Percentiles rank a stretch among this genome's conserved stretches.
Conservation (phyloP, 1,140 invertebrate genomes). For the Sinella curviseta region DNA sequence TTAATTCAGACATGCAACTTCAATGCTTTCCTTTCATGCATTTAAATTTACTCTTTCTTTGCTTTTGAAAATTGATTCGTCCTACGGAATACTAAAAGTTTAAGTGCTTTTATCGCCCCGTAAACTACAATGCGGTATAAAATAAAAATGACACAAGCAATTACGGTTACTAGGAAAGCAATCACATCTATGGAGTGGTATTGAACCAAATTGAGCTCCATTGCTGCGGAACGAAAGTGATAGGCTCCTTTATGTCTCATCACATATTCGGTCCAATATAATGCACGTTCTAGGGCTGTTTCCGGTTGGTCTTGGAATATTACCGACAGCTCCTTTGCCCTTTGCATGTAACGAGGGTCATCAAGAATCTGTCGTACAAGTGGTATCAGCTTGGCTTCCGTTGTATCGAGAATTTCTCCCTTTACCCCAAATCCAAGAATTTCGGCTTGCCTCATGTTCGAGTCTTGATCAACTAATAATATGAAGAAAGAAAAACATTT, state of each 20-base stretch:
- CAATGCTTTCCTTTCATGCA: too few relatives aligned
- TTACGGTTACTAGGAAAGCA: neutral
- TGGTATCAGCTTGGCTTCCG: slow-evolving; percentile 26
- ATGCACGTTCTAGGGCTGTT: slow-evolving; percentile 46
- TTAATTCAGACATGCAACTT: too few relatives aligned
- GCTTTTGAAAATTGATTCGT: too few relatives aligned
- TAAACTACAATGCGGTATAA: neutral
- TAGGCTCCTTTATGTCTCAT: slow-evolving; percentile 48
- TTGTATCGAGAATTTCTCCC: slow-evolving; percentile 33
- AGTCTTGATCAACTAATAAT: slow-evolving; percentile 59
- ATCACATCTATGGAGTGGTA: slow-evolving; percentile 48
- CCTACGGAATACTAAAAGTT: too few relatives aligned
- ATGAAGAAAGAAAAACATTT: neutral
- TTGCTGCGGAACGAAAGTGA: slow-evolving; percentile 46
- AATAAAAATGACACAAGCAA: neutral
- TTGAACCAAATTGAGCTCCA: slow-evolving; percentile 47
- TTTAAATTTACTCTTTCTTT: too few relatives aligned
- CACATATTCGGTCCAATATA: slow-evolving; percentile 50
- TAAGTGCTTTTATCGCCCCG: too few relatives aligned
- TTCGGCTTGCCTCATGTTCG: slow-evolving; percentile 54
- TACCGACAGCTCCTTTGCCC: slow-evolving; percentile 32
- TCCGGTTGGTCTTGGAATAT: slow-evolving; percentile 46
- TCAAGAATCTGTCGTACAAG: neutral
- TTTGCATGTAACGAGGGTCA: neutral
- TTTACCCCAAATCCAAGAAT: slow-evolving; percentile 31